Base-by-base conservation (phyloP, 2,113 vertebrate genomes). In the Tragelaphus strepsiceros region DNA sequence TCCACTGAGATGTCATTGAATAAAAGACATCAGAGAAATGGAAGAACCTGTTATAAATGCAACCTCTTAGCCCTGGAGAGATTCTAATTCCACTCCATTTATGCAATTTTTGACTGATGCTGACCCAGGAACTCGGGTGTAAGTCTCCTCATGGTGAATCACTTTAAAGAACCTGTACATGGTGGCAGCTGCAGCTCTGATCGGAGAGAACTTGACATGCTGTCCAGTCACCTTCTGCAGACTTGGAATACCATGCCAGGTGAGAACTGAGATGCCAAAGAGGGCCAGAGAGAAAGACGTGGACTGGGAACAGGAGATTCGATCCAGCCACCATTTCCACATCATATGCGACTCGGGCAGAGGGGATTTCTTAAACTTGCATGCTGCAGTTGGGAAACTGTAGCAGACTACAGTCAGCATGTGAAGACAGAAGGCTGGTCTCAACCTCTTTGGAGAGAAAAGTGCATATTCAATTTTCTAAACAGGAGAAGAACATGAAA, bases 11-110 rank as follows among this genome's bases (percentile, higher is more conserved):
- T 88, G 94, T 88, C 96, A 82, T 0, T 61, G 92, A 85, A 90
- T 54, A 94, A 94, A 98, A 98, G 97, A 35, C 84, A 92, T 74
- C 21, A 22, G 2, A 46, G 90, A 95, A 90, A 97, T 16, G 39
- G 71, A 84, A 92, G 94, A 64, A 74, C 90, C 83, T 62, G 95
- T 62, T 87, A 49, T 13, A 83, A 91, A 87, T 1, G 10, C 59
- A 86, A 96, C 95, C 88, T 95, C 67, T 91, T 10, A 24, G 61
- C 87, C 96, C 62, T n/a, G 0, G 13, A 62, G 97, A 96, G 91
- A 80, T 49, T 94, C 78, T 96, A 83, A 97, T 87, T 96, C 90
- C 90, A 56, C 67, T 56, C 49, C 30, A 46, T 46, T 94, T 64
- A 85, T 10, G 22, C 46, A 5, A 26, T 21, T 49, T 51, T 26